phyloP scores from a whole-genome alignment of 2,888 invertebrate species.

The Pseudanteris insignis region DNA sequence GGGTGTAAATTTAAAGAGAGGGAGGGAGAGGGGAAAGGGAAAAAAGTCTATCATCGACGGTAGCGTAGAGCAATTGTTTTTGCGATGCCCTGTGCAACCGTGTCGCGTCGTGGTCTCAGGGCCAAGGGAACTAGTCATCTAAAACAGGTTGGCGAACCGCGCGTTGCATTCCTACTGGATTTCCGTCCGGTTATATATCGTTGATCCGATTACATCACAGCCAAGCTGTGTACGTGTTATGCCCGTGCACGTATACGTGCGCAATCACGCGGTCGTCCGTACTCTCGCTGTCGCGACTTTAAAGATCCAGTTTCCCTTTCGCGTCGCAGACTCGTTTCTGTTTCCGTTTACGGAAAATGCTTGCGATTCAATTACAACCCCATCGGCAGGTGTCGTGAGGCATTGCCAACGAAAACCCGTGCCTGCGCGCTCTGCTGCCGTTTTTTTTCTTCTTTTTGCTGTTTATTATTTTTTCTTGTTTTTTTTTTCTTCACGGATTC shows the following conservation, averaged over 20 bases:
- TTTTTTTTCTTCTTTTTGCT: too few relatives aligned
- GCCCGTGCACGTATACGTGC: background rate
- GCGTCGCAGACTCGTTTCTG: slow-evolving; percentile 21
- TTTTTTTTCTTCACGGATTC: too few relatives aligned
- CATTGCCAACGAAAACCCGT: slow-evolving; percentile 11
- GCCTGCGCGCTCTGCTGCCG: background rate
- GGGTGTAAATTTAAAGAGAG: too few relatives aligned
- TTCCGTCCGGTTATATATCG: slow-evolving; percentile 40
- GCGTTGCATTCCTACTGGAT: slow-evolving; percentile 34
- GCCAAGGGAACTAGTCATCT: slow-evolving; percentile 39
- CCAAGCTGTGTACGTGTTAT: slow-evolving; percentile 1
- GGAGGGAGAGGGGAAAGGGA: too few relatives aligned
- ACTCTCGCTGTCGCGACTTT: slow-evolving; percentile 24
- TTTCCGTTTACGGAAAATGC: slow-evolving; percentile 36
- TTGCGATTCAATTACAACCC: slow-evolving; percentile 30
- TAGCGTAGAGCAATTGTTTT: slow-evolving; percentile 9
- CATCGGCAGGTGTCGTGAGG: slow-evolving; percentile 12
- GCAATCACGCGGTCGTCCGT: slow-evolving; percentile 14
- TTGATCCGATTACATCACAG: slow-evolving; percentile 40
- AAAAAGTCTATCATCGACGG: too few relatives aligned
- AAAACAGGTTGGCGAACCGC: slow-evolving; percentile 33
- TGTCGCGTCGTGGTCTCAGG: slow-evolving; percentile 25
- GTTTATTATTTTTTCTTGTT: too few relatives aligned
- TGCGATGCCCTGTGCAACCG: slow-evolving; percentile 9
- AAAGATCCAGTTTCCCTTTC: slow-evolving; percentile 42